Percentiles rank a stretch among this genome's conserved stretches.
phyloP scores from a whole-genome alignment of 2,888 invertebrate species.

The Amphipoea lucens region DNA sequence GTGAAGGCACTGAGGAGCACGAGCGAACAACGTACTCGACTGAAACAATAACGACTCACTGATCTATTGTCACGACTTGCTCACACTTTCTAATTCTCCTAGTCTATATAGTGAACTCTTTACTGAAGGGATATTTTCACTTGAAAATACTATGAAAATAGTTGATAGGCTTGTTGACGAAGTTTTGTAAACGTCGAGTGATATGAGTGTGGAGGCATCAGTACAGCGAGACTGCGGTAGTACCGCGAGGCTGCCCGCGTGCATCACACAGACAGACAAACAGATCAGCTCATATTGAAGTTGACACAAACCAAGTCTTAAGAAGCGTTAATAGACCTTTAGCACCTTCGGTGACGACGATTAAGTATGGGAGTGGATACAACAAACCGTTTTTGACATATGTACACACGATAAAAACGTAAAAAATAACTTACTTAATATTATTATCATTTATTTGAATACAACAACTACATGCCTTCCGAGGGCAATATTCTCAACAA shows the following conservation, averaged over 20 bases:
- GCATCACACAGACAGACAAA: conserved; percentile 69
- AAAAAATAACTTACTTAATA: conserved; percentile 91
- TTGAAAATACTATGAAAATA: conserved; percentile 68
- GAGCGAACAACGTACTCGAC: conserved; percentile 76
- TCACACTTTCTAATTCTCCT: conserved; percentile 62
- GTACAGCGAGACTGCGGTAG: conserved; percentile 44
- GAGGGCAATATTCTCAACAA: conserved; percentile 90
- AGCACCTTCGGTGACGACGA: conserved; percentile 89
- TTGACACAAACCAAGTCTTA: conserved; percentile 80
- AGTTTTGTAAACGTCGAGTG: conserved; percentile 65
- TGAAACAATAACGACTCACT: conserved; percentile 78
- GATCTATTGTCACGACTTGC: conserved; percentile 68
- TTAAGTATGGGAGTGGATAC: conserved; percentile 86
- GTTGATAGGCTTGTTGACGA: conserved; percentile 57
- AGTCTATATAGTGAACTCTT: conserved; percentile 53
- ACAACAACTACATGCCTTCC: conserved; percentile 89
- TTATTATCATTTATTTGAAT: conserved; percentile 90
- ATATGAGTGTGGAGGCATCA: conserved; percentile 65
- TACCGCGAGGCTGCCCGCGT: conserved; percentile 36
- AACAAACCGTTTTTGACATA: conserved; percentile 87
- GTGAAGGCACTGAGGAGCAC: conserved; percentile 82
- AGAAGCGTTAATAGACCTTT: conserved; percentile 89
- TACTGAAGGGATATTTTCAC: conserved; percentile 56
- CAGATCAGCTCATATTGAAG: conserved; percentile 69
- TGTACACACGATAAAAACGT: conserved; percentile 90